Base-by-base conservation (phyloP, 2,113 vertebrate species). In the Megaceryle torquata region DNA sequence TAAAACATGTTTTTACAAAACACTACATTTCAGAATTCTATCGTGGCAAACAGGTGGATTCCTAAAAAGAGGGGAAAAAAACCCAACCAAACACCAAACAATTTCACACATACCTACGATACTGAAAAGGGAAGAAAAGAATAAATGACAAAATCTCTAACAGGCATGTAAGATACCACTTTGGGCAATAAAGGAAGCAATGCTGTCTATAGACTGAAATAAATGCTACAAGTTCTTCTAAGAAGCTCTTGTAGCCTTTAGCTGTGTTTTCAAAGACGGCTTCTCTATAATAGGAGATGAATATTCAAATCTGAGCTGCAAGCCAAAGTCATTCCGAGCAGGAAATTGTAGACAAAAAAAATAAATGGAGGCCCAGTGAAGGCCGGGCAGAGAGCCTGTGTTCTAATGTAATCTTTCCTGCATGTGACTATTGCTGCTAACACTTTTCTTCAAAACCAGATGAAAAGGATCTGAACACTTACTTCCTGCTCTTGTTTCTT, bases 401-500 rank as follows among this genome's bases (percentile, higher is more conserved):
- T 31, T 90, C 81, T 84, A 83, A 64, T 35, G 63, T 68, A 57
- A 31, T 57, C 75, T 35, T 86, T 76, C 53, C 79, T 89, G 81
- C 77, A 82, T 1, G 9, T 91, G 86, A 94, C 65, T 64, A 26
- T 18, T 53, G 35, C 70, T 84, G 44, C 68, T 93, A 86, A 85
- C 24, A 48, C 24, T 78, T 86, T 61, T 37, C 77, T 87, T 96
- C 56, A 83, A 86, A 81, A 81, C 2, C 39, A 77, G n/a, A 57
- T 83, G 78, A 76, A 75, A 87, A 77, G 46, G 56, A 84, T 70
- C 74, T 86, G 48, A 84, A 74, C 64, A 88, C 83, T 91, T 89
- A 99, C 99, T 98, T 99, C 99, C 81, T 99, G 99, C 44, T 99
- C 98, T 59, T 98, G 98, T 93, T 98, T 99, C 93, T 97, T 99